phyloP scores from a whole-genome alignment of 2,797 vertebrate species.

The Manis pentadactyla region DNA sequence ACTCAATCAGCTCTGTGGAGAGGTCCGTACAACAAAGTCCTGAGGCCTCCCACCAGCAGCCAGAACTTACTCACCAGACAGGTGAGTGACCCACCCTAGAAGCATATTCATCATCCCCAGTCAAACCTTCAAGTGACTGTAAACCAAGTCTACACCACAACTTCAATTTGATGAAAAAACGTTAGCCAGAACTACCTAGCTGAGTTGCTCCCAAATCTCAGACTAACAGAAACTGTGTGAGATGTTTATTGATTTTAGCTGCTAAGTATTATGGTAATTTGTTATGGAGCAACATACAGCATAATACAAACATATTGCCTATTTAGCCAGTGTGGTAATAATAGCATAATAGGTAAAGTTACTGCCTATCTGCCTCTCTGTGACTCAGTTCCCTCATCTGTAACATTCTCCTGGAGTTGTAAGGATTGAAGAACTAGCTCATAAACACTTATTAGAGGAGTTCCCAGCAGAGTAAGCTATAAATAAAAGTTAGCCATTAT shows the following conservation, averaged over 20 bases:
- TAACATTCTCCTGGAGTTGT: neutral
- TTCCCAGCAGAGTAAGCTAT: neutral
- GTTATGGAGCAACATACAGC: neutral
- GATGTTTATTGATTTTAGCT: neutral
- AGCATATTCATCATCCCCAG: neutral
- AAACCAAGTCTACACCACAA: neutral
- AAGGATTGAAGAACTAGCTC: neutral
- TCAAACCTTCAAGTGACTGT: neutral
- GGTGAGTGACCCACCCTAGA: neutral
- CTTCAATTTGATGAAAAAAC: neutral
- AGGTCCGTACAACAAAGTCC: neutral
- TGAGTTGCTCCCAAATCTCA: neutral
- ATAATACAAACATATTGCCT: neutral
- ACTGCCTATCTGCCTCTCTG: neutral
- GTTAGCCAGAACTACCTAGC: neutral
- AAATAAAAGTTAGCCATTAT: constrained; percentile 34
- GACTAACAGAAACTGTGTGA: neutral
- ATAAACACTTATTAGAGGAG: neutral
- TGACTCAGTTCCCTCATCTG: neutral
- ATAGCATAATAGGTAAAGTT: too few species aligned
- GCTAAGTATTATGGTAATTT: neutral
- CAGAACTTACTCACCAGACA: neutral
- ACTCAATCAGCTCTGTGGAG: neutral
- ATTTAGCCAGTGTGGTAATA: neutral
- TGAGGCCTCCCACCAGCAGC: neutral